Evolutionary conservation across 2,888 invertebrate species (phyloP), one percentile per base, ranked within the genome.

Genomic region (Drosophila tripunctata): DNA sequence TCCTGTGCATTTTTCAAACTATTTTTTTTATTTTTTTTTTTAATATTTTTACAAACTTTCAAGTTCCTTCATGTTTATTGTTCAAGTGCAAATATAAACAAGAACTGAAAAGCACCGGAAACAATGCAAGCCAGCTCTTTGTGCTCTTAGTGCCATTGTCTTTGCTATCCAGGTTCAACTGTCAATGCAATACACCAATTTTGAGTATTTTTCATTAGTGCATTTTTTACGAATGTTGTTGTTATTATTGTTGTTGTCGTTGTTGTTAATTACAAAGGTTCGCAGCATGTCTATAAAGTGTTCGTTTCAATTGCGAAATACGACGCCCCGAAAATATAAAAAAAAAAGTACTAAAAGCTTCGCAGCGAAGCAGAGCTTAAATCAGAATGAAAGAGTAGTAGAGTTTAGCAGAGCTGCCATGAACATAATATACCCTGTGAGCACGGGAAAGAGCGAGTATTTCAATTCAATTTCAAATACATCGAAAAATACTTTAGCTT

Each of bases 121-220:
- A 44, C 54, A 55, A 27, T 60, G 44, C 27, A 24, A n/a, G n/a
- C n/a, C 0, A 2, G 4, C 24, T 36, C 8, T 17, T 10, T 27
- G 27, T 27, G 3, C 2, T n/a, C n/a, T n/a, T 36, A 35, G 27
- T 43, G 8, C 21, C 21, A 27, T 27, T 33, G 24, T 27, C 36
- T 19, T 36, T 51, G 19, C 24, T 24, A 33, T 40, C 35, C 21
- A 44, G 19, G 31, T 17, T 30, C 5, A 7, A 50, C 50, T 67
- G 67, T 45, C 56, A 60, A 22, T 60, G 56, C 44, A 54, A 55
- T 43, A 22, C 24, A 52, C 40, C 31, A 56, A 43, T 64, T 27
- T n/a, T 12, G 52, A 67, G 73, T 48, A 64, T 80, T 83, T 85
- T 79, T 76, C 69, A 78, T 83, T 83, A 65, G 69, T 69, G 64